phyloP scores from a whole-genome alignment of 2,797 vertebrate species.

The Propithecus perrieri region DNA sequence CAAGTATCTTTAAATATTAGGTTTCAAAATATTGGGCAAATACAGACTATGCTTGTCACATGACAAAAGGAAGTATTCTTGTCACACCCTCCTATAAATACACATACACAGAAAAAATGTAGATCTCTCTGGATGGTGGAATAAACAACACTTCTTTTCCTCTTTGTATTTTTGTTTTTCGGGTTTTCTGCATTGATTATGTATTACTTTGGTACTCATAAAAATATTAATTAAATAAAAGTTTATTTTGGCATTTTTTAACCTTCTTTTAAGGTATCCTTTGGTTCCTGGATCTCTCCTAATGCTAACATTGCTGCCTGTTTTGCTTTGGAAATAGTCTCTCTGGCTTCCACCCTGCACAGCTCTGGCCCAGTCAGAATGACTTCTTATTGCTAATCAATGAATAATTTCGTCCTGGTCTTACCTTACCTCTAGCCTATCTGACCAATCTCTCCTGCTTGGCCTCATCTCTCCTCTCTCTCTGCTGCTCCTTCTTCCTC shows the following conservation, averaged over 20 bases:
- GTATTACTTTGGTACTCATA: constrained; percentile 19
- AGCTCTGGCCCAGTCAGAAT: not conserved
- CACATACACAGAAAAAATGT: not conserved
- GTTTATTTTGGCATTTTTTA: constrained; percentile 19
- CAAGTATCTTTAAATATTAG: constrained; percentile 18
- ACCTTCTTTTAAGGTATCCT: not conserved
- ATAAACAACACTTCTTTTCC: not conserved
- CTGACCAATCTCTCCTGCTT: not conserved
- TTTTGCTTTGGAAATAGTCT: constrained; percentile 4
- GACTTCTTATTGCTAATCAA: not conserved
- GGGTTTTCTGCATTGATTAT: constrained; percentile 27
- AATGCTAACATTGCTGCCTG: not conserved
- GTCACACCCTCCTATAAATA: not conserved
- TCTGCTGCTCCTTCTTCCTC: not conserved
- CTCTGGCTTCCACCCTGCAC: not conserved
- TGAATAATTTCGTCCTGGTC: not conserved
- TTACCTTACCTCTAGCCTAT: not conserved
- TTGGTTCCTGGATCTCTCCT: not conserved
- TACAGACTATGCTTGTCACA: not conserved
- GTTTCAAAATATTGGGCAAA: constrained; percentile 23
- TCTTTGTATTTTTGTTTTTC: constrained; percentile 25
- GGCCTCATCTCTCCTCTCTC: not conserved
- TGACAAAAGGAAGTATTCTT: not conserved
- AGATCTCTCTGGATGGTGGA: not conserved
- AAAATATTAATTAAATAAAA: constrained; percentile 6